Percentiles rank a stretch among this genome's conserved stretches.
These are phyloP conservation scores for Geodia barretti DNA, from an alignment of 37 sponge, comb jelly and placozoan species.

Conservation along the genomic window DNA sequence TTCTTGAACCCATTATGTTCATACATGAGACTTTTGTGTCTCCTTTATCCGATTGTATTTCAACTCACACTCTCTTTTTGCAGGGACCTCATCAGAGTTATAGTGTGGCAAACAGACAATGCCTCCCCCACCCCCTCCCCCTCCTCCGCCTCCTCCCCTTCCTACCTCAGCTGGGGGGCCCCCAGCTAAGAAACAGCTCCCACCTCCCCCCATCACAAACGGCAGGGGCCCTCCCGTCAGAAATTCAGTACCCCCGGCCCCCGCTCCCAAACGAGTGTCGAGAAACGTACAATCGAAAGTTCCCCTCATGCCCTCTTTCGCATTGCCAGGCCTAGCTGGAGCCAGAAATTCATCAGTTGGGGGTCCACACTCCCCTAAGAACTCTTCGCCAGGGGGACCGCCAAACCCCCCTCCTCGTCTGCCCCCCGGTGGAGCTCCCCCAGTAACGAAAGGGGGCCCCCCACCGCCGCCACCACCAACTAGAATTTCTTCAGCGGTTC, in stretches of 20 bases:
- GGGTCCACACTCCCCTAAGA: not conserved
- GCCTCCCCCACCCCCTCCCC: slow-evolving; percentile 36
- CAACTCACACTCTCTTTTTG: too few species aligned
- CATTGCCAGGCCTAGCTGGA: not conserved
- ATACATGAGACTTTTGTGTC: too few species aligned
- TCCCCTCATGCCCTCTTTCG: not conserved
- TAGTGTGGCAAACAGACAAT: too few species aligned
- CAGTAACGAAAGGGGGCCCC: not conserved
- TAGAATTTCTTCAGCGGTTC: not conserved
- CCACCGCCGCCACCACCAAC: slow-evolving; percentile 4
- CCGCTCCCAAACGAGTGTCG: not conserved
- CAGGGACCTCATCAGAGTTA: too few species aligned
- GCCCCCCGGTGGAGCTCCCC: not conserved
- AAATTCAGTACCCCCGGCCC: not conserved
- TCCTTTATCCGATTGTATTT: too few species aligned
- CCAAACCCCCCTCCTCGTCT: slow-evolving; percentile 25
- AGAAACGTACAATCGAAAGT: not conserved
- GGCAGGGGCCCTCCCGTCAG: not conserved
- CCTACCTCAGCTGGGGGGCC: not conserved
- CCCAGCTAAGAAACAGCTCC: not conserved
- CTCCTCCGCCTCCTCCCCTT: slow-evolving; percentile 30
- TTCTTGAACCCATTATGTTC: too few species aligned
- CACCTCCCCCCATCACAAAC: not conserved
- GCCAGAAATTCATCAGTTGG: not conserved
- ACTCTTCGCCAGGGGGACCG: not conserved